phyloP scores from a whole-genome alignment of 2,797 vertebrate species.

The Lycodopsis pacificus region DNA sequence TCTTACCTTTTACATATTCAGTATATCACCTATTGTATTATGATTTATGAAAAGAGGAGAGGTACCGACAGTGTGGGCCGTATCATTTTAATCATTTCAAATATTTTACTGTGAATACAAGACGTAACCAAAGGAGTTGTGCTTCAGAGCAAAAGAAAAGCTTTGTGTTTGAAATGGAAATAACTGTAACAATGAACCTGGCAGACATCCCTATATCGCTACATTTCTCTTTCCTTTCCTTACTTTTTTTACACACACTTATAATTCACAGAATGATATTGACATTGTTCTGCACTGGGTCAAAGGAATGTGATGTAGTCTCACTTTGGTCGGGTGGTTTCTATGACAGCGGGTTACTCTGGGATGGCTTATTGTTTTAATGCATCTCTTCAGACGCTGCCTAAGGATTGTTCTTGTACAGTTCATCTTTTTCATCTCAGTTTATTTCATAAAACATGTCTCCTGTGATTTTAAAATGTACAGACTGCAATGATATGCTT shows the following conservation, averaged over 20 bases:
- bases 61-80: slow-evolving; percentile 5
- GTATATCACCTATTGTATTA: not conserved
- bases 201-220: not conserved
- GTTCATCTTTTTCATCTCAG: slow-evolving; percentile 27
- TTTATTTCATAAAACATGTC: slow-evolving; percentile 24
- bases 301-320: slow-evolving; percentile 8
- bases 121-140: slow-evolving; percentile 27
- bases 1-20: slow-evolving; percentile 12
- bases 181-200: slow-evolving; percentile 19
- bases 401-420: slow-evolving; percentile 36
- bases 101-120: slow-evolving; percentile 50
- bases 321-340: slow-evolving; percentile 6
- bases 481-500: slow-evolving; percentile 36
- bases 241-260: not conserved
- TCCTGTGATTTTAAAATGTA: slow-evolving; percentile 35
- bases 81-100: not conserved
- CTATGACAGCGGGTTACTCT: not conserved
- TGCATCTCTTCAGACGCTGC: slow-evolving; percentile 37
- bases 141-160: slow-evolving; percentile 13
- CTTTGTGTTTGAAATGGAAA: slow-evolving; percentile 38
- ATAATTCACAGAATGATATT: slow-evolving; percentile 25
- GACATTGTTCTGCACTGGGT: slow-evolving; percentile 43
- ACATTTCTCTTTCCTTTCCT: slow-evolving; percentile 7
- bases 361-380: not conserved
- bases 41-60: slow-evolving; percentile 9